Percentiles rank a stretch among this genome's conserved stretches.
These are phyloP conservation scores for Acrobasis suavella DNA, from an alignment of 2,888 invertebrate species.

Conservation along the genomic window DNA sequence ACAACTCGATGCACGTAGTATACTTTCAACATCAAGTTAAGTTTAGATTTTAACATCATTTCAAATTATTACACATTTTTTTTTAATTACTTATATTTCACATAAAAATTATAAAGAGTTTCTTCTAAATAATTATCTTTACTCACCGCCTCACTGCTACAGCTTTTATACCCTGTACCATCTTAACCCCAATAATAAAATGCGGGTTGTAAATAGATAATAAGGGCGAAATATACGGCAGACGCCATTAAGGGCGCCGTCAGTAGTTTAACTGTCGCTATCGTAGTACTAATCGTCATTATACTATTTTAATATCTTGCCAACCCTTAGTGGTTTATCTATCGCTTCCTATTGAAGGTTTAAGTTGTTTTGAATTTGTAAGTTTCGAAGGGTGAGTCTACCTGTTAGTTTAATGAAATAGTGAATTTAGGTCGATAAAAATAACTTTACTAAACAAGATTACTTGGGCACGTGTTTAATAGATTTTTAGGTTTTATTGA, in stretches of 20 bases:
- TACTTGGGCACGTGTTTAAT: too few species aligned
- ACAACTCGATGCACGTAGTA: too few species aligned
- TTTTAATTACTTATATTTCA: too few species aligned
- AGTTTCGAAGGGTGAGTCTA: neutral
- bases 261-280: conserved; percentile 62
- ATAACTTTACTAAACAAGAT: too few species aligned
- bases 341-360: conserved; percentile 7
- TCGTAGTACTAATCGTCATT: conserved; percentile 66
- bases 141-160: conserved; percentile 55
- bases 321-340: conserved; percentile 10
- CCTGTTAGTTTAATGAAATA: neutral
- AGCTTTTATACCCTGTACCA: conserved; percentile 60
- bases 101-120: too few species aligned
- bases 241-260: conserved; percentile 76
- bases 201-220: conserved; percentile 82
- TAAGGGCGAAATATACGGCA: conserved; percentile 71
- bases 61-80: too few species aligned
- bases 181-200: conserved; percentile 83
- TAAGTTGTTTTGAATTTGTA: neutral
- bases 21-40: too few species aligned
- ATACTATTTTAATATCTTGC: conserved; percentile 60
- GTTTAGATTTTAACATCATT: too few species aligned
- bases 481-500: too few species aligned
- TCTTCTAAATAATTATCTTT: neutral
- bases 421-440: neutral